phyloP scores from a whole-genome alignment of 2,113 vertebrate genomes.

The Dipodomys ordii region DNA sequence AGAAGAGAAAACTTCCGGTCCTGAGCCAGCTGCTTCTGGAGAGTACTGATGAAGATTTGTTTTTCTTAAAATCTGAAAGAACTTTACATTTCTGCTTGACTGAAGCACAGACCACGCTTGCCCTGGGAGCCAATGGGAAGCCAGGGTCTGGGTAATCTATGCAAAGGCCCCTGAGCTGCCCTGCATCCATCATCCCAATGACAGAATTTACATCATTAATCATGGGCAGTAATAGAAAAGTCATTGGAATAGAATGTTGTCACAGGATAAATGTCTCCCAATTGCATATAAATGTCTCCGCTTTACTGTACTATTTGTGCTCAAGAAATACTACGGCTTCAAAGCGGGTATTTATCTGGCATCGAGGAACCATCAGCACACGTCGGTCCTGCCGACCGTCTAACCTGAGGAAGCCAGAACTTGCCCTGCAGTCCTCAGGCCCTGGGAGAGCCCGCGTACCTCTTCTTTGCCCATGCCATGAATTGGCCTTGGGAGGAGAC shows the following conservation, averaged over 20 bases:
- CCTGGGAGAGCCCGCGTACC: fast-evolving
- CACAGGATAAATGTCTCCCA: conserved; percentile 80
- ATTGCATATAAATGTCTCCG: conserved; percentile 76
- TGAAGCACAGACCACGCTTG: conserved; percentile 27
- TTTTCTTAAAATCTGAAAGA: conserved; percentile 25
- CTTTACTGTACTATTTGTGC: conserved; percentile 70
- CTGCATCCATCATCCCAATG: conserved; percentile 75
- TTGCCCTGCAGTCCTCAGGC: not conserved
- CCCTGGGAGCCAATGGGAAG: conserved; percentile 58
- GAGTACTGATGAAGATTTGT: not conserved
- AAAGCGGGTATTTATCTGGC: conserved; percentile 55
- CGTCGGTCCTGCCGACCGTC: not conserved
- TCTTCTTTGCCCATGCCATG: not conserved
- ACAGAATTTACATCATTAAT: conserved; percentile 83
- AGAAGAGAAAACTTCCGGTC: not conserved
- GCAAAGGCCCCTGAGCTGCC: conserved; percentile 65
- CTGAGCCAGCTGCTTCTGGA: not conserved
- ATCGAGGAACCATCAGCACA: not conserved
- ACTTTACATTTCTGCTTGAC: conserved; percentile 58
- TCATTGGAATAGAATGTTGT: conserved; percentile 78
- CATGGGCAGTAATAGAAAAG: conserved; percentile 78
- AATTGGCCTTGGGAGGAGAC: too few relatives aligned
- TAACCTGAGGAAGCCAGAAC: not conserved
- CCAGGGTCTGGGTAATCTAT: conserved; percentile 52
- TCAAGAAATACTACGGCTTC: conserved; percentile 66